Percentiles rank a stretch among this genome's conserved stretches.
Conservation (phyloP, 1,140 invertebrate species). For the Drosophila nigrodunni region DNA sequence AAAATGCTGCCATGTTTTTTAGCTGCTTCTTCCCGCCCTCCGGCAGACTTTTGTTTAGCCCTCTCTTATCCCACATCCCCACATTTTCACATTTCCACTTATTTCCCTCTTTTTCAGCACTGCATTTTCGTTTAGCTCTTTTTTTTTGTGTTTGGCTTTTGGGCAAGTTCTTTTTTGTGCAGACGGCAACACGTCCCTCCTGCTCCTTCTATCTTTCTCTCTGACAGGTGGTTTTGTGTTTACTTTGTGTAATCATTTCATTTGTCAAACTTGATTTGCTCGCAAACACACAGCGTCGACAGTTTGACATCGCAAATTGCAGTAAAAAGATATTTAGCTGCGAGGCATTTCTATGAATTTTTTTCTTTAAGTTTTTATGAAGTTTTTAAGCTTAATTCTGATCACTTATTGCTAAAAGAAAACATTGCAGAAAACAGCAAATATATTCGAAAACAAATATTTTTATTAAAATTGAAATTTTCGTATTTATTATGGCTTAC, state of each 20-base stretch:
- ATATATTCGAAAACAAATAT: too few species aligned
- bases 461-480: too few species aligned
- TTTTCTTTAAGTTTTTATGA: background rate
- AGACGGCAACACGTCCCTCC: background rate
- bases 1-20: conserved; percentile 62
- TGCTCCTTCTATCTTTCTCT: conserved; percentile 17
- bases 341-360: background rate
- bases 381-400: too few species aligned
- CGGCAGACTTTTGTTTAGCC: conserved; percentile 2
- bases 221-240: conserved; percentile 81
- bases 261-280: conserved; percentile 80
- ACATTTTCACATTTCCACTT: background rate
- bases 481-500: too few species aligned
- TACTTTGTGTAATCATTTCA: conserved; percentile 83
- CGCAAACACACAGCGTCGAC: conserved; percentile 57
- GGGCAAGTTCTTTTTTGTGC: conserved; percentile 32
- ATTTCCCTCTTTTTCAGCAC: background rate
- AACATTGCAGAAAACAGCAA: too few species aligned
- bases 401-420: too few species aligned
- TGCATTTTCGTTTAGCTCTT: background rate
- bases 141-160: conserved; percentile 42
- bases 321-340: conserved; percentile 10
- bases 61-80: conserved; percentile 8
- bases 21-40: conserved; percentile 17
- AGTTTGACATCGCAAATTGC: conserved; percentile 61